A percentile compares a stretch with the other conserved stretches of the same genome.
Evolutionary conservation across 2,888 invertebrate species (phyloP).

Genomic region (Drosophila trichaetosa): DNA sequence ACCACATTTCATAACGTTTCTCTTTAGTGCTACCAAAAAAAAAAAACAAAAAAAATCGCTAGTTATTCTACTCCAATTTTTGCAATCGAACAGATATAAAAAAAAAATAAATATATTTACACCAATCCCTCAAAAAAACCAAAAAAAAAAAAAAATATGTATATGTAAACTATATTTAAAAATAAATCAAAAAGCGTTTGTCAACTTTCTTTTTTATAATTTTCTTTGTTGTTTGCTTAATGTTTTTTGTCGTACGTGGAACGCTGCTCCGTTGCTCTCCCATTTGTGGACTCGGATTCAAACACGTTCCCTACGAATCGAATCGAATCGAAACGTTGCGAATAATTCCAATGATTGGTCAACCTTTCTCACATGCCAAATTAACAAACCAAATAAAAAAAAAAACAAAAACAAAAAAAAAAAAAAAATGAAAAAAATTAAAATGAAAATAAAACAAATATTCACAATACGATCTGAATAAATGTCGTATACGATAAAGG

Average conservation of each 20-base stretch:
- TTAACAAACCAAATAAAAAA: conserved; percentile 34
- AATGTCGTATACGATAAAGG: conserved; percentile 78
- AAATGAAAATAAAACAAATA: conserved; percentile 52
- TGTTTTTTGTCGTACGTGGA: conserved; percentile 83
- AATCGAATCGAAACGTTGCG: conserved; percentile 68
- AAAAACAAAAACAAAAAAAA: conserved; percentile 14
- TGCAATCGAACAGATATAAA: conserved; percentile 37
- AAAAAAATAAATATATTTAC: conserved; percentile 30
- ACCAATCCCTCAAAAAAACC: conserved; percentile 5
- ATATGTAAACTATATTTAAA: conserved; percentile 49
- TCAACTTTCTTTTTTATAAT: conserved; percentile 75
- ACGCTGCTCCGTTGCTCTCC: conserved; percentile 83
- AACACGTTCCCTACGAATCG: conserved; percentile 75
- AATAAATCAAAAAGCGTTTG: conserved; percentile 67
- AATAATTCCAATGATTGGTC: conserved; percentile 81
- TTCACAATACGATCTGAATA: conserved; percentile 65
- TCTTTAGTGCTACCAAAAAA: conserved; percentile 38
- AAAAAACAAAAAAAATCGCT: conserved; percentile 39
- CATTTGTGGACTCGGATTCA: conserved; percentile 57
- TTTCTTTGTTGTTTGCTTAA: conserved; percentile 80
- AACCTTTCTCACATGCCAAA: conserved; percentile 65
- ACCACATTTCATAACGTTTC: conserved; percentile 77
- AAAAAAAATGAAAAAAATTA: conserved; percentile 26
- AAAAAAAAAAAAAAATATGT: neutral
- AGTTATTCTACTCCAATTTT: conserved; percentile 38